phyloP scores from a whole-genome alignment of 2,113 vertebrate species.

The Cololabis saira region DNA sequence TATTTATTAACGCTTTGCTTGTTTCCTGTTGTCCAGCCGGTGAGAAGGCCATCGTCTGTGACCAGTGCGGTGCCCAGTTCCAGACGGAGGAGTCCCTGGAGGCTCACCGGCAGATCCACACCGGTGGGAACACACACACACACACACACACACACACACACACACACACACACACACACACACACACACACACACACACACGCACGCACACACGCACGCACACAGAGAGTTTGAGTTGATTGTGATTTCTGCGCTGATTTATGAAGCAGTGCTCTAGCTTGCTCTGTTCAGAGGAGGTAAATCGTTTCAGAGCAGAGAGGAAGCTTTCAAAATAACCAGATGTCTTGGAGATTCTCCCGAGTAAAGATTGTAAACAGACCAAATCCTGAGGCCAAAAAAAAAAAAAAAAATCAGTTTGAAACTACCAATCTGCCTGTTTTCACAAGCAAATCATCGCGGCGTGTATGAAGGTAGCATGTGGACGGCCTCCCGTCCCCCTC shows the following conservation, averaged over 20 bases:
- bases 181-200: conserved; percentile 19
- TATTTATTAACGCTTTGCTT: conserved; percentile 10
- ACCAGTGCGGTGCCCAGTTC: conserved; percentile 98
- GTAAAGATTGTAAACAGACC: background rate
- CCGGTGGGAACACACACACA: conserved; percentile 81
- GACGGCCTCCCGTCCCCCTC: conserved; percentile 14
- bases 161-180: conserved; percentile 19
- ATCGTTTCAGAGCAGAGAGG: background rate
- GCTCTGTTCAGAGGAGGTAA: background rate
- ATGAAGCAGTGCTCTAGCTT: background rate
- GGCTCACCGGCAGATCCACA: conserved; percentile 94
- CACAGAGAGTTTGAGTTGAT: background rate
- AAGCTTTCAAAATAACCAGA: background rate
- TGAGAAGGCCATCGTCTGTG: conserved; percentile 96
- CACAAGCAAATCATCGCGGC: conserved; percentile 1
- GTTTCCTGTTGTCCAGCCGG: conserved; percentile 82
- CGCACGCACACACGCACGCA: conserved; percentile 18
- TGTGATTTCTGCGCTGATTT: background rate
- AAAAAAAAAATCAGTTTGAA: background rate
- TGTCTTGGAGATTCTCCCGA: background rate
- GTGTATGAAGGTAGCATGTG: background rate
- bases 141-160: conserved; percentile 13
- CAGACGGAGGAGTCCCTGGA: conserved; percentile 96
- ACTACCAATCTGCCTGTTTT: conserved; percentile 4
- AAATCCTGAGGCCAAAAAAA: background rate